These are phyloP conservation scores for Sclerodermus sp. DNA, from an alignment of 2,888 invertebrate species.

Conservation along the genomic window DNA sequence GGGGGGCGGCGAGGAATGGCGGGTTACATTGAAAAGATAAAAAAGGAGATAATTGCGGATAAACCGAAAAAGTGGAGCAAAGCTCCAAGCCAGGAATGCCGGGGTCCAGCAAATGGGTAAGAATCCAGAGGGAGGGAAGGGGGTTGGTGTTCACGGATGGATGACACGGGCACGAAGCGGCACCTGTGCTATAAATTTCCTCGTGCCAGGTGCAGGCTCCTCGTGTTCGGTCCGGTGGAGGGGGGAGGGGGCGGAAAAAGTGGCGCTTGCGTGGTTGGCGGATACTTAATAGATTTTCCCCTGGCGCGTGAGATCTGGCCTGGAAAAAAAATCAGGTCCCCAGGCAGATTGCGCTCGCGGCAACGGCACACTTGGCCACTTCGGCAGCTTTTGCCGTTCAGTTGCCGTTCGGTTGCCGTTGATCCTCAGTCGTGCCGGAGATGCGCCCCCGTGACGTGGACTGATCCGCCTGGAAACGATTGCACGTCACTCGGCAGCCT, in stretches of 20 bases:
- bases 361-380: neutral
- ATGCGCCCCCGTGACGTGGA: constrained; percentile 47
- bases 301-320: constrained; percentile 5
- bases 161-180: neutral
- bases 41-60: too few species aligned
- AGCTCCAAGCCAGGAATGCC: too few species aligned
- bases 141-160: neutral
- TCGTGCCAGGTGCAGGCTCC: constrained; percentile 18
- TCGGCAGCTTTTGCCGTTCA: constrained; percentile 1
- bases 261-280: neutral
- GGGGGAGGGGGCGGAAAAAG: too few species aligned
- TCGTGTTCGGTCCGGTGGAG: neutral
- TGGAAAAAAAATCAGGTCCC: constrained; percentile 31
- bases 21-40: too few species aligned
- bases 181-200: constrained; percentile 29
- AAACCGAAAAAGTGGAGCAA: too few species aligned
- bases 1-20: too few species aligned
- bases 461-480: constrained; percentile 9
- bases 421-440: constrained; percentile 49
- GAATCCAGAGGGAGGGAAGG: too few species aligned
- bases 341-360: constrained; percentile 18
- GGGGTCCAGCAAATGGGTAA: too few species aligned
- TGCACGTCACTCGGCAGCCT: too few species aligned
- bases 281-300: too few species aligned
- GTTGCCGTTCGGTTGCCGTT: constrained; percentile 14